A percentile compares a stretch with the other conserved stretches of the same genome.
Conservation (phyloP, 2,113 vertebrate genomes). For the Bungarus multicinctus region DNA sequence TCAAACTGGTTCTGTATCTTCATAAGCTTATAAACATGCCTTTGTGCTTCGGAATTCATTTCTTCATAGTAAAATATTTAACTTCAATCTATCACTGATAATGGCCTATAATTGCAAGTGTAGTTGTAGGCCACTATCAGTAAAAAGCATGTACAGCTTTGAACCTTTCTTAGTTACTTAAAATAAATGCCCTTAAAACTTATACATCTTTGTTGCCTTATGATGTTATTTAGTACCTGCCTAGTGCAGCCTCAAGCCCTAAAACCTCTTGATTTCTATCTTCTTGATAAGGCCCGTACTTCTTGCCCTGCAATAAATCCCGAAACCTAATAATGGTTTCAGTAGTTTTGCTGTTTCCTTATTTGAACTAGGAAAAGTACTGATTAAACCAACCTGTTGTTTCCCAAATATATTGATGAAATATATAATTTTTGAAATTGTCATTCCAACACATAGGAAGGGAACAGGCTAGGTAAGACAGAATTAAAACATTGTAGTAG, state of each 20-base stretch:
- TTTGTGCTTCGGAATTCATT: background rate
- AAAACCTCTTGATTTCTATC: background rate
- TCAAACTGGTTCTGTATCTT: background rate
- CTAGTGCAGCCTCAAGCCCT: background rate
- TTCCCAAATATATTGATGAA: background rate
- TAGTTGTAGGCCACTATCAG: background rate
- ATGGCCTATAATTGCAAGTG: background rate
- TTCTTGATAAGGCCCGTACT: background rate
- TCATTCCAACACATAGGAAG: background rate
- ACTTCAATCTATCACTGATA: background rate
- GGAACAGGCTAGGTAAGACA: background rate
- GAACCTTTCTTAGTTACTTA: background rate
- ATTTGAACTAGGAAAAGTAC: no score
- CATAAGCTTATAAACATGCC: background rate
- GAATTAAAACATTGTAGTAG: background rate
- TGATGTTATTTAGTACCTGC: background rate
- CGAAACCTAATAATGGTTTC: background rate
- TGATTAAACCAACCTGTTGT: background rate
- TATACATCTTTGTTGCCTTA: background rate
- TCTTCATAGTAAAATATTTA: background rate
- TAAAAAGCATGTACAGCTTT: background rate
- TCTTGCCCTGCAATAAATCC: background rate
- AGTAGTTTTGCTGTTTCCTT: background rate
- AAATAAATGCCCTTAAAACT: background rate
- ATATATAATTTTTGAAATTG: background rate